Evolutionary conservation across 2,888 invertebrate genomes (phyloP).

Genomic region (Nipponacmea schrenckii): DNA sequence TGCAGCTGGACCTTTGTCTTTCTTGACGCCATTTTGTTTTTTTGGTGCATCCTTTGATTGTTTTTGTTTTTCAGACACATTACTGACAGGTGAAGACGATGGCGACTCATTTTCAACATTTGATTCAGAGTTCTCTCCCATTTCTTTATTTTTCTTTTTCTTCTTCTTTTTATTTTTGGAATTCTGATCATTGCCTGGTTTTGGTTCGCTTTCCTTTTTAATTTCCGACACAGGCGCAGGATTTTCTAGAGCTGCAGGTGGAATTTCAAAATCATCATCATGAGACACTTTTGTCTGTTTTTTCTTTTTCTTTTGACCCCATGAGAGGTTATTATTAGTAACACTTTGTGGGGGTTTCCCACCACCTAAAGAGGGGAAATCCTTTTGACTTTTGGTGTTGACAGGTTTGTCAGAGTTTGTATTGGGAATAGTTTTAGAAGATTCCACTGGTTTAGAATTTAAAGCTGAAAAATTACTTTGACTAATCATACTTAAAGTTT

Average conservation of each 20-base stretch:
- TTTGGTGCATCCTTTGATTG: conserved; percentile 16
- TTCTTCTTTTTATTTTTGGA: conserved; percentile 61
- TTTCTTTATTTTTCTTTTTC: conserved; percentile 40
- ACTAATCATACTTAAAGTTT: too few species aligned
- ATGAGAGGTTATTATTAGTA: conserved; percentile 22
- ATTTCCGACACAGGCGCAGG: conserved; percentile 17
- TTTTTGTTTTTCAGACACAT: not conserved
- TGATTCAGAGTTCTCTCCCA: conserved; percentile 18
- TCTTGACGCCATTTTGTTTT: conserved; percentile 26
- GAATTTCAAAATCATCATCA: conserved; percentile 12
- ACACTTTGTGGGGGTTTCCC: conserved; percentile 8
- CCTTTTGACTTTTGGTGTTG: too few species aligned
- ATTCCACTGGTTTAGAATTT: too few species aligned
- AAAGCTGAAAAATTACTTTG: too few species aligned
- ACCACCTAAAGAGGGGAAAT: conserved; percentile 13
- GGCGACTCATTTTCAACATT: conserved; percentile 14
- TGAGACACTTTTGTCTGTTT: conserved; percentile 12
- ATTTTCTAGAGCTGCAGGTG: not conserved
- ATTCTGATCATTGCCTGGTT: conserved; percentile 31
- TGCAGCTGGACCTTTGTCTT: conserved; percentile 14
- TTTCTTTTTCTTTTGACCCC: conserved; percentile 27
- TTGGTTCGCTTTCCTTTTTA: conserved; percentile 19
- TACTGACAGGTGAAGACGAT: not conserved
- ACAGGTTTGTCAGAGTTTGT: too few species aligned
- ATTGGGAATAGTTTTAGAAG: too few species aligned